Evolutionary conservation across 2,113 vertebrate genomes (phyloP), one percentile per base, ranked within the genome.

Genomic region (Diphyllodes magnificus): DNA sequence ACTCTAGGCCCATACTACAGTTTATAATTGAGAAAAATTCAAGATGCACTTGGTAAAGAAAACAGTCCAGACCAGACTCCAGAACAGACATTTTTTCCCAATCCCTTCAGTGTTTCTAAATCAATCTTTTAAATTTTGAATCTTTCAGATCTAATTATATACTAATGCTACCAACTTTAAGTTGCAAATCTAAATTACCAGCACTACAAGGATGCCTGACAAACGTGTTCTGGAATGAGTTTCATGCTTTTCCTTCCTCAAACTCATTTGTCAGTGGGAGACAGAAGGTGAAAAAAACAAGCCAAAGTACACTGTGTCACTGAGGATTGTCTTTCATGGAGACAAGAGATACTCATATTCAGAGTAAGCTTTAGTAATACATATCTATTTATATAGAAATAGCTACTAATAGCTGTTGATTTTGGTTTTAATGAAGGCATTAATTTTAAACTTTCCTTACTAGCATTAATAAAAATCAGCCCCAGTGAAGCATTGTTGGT

Each of bases 71-170:
- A 51, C 14, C 18, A 92, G 31, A 61, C 30, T 95, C 42, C 65
- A 70, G 54, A 96, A 44, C 4, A 88, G 18, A 57, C 27, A 15
- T 59, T 87, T 94, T 56, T 73, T 73, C 49, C 82, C 42, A 35
- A 82, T 86, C 72, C 59, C 37, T 88, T 93, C 69, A 65, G 51
- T 66, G 50, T 59, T 79, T 61, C 60, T 96, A 92, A 91, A 61
- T 78, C 77, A 90, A 81, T 85, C 16, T 91, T 94, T 88, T 51
- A 76, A 77, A 84, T 79, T 87, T 91, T 9, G 25, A 80, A 89
- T 92, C 53, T 85, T 95, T 94, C 85, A 39, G 85, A 60, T 90
- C 63, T 87, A 90, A 90, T 91, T 95, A 51, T 49, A 51, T 57
- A 44, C 31, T 82, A 90, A 70, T 30, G 69, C 16, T 80, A 75